phyloP scores from a whole-genome alignment of 1,140 invertebrate genomes.

The Drosophila biarmipes region DNA sequence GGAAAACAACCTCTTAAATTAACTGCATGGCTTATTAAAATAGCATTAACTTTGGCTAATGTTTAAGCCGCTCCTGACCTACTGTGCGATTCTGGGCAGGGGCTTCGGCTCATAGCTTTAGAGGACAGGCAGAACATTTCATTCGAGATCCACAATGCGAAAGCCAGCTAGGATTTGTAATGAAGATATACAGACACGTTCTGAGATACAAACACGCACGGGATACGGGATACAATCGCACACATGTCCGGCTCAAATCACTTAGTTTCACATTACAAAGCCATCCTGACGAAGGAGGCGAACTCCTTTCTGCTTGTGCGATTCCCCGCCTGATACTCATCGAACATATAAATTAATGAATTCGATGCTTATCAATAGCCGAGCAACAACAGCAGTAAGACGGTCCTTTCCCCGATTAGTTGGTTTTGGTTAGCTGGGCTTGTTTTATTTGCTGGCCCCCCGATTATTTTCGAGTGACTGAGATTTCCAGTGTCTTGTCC shows the following conservation, averaged over 20 bases:
- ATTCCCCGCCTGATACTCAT: slow-evolving; percentile 59
- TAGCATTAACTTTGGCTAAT: not conserved
- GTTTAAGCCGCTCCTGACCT: not conserved
- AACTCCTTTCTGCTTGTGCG: slow-evolving; percentile 66
- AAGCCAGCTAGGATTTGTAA: slow-evolving; percentile 74
- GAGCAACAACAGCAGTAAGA: slow-evolving; percentile 30
- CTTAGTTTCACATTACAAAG: slow-evolving; percentile 83
- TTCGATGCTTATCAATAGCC: slow-evolving; percentile 80
- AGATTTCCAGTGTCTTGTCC: slow-evolving; percentile 49
- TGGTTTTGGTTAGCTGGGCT: slow-evolving; percentile 51
- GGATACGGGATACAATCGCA: slow-evolving; percentile 17
- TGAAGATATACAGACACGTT: slow-evolving; percentile 72
- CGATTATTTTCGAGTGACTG: slow-evolving; percentile 80
- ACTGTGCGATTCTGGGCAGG: slow-evolving; percentile 27
- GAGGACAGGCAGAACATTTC: slow-evolving; percentile 50
- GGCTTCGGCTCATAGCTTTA: slow-evolving; percentile 20
- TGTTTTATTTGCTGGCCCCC: slow-evolving; percentile 33
- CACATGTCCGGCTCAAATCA: slow-evolving; percentile 64
- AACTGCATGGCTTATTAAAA: not conserved
- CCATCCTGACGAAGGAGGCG: slow-evolving; percentile 52
- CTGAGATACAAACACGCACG: slow-evolving; percentile 41
- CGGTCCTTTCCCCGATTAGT: slow-evolving; percentile 66
- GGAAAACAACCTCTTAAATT: no score
- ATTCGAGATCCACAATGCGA: slow-evolving; percentile 68
- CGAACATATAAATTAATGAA: slow-evolving; percentile 83